Evolutionary conservation across 2,888 invertebrate genomes (phyloP).

Genomic region (Aporophyla lueneburgensis): DNA sequence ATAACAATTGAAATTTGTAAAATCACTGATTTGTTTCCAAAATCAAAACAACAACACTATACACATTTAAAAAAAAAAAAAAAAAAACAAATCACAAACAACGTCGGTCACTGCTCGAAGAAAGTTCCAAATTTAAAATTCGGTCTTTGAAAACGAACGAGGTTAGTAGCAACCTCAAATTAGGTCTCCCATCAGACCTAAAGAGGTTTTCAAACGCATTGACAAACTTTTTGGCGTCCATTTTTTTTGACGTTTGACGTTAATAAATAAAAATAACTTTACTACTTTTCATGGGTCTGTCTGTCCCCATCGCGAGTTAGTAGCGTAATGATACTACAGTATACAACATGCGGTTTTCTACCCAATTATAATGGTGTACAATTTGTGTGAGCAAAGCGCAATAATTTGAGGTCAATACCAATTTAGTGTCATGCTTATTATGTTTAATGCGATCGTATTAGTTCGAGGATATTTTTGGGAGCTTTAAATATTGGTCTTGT

Average conservation of each 20-base stretch:
- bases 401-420: constrained; percentile 70
- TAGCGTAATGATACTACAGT: constrained; percentile 75
- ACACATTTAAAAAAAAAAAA: constrained; percentile 25
- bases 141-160: constrained; percentile 17
- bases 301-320: constrained; percentile 69
- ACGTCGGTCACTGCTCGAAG: not conserved
- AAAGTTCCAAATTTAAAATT: constrained; percentile 43
- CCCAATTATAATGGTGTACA: constrained; percentile 76
- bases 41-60: not conserved
- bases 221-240: constrained; percentile 13
- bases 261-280: constrained; percentile 39
- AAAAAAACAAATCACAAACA: constrained; percentile 19
- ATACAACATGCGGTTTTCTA: constrained; percentile 73
- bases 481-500: constrained; percentile 39
- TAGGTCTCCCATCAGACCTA: constrained; percentile 13
- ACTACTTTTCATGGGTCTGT: constrained; percentile 60
- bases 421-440: constrained; percentile 66
- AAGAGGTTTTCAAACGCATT: constrained; percentile 19
- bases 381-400: constrained; percentile 77
- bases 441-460: constrained; percentile 63
- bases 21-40: constrained; percentile 11
- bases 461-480: constrained; percentile 52
- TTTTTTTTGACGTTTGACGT: constrained; percentile 2
- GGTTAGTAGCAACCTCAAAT: constrained; percentile 37
- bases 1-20: not conserved